Conservation (phyloP, 2,797 vertebrate genomes). For the Anas bernieri region DNA sequence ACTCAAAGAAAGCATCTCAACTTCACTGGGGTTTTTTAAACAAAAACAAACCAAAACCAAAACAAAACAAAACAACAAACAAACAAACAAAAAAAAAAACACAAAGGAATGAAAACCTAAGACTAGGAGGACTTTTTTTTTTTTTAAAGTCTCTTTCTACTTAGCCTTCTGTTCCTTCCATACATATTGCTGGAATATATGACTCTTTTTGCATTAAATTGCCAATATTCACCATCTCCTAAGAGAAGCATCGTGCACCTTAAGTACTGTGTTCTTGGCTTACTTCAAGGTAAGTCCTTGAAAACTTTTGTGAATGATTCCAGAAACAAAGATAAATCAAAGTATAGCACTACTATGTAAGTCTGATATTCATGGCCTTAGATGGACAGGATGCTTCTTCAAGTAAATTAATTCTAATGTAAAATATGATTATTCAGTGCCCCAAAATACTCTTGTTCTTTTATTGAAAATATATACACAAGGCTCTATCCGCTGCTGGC, state of each 20-base stretch:
- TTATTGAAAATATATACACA: not conserved
- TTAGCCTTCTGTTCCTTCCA: not conserved
- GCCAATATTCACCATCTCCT: not conserved
- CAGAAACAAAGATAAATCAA: not conserved
- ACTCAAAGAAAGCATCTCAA: not conserved
- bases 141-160: not conserved
- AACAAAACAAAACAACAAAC: no score
- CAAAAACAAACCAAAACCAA: not conserved
- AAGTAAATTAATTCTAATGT: not conserved
- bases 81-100: no score
- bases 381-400: not conserved
- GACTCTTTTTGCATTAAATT: not conserved
- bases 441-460: not conserved
- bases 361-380: not conserved
- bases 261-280: not conserved
- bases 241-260: not conserved
- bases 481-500: not conserved
- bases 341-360: not conserved
- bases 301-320: not conserved
- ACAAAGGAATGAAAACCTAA: not conserved
- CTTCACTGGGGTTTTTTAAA: not conserved
- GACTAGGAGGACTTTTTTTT: accelerated
- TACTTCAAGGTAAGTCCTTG: not conserved
- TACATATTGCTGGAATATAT: not conserved
- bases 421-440: not conserved